Conservation (phyloP, 2,797 vertebrate species). For the Gadopsis bispinosus region DNA sequence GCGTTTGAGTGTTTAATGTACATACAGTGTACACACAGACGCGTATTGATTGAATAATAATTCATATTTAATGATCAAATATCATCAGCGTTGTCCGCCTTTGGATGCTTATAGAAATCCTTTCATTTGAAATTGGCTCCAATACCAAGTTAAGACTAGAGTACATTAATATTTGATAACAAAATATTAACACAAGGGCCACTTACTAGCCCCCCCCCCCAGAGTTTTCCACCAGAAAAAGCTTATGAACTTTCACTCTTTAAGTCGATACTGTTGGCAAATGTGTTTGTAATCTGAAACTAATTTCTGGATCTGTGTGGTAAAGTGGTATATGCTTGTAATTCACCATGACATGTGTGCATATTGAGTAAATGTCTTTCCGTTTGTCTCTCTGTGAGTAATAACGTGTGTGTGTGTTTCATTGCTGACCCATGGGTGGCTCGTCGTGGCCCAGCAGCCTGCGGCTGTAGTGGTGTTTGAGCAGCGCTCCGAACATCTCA, state of each 20-base stretch:
- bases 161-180: neutral
- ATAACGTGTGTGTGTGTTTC: conserved; percentile 18
- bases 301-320: neutral
- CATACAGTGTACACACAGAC: neutral
- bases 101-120: neutral
- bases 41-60: neutral
- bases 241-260: neutral
- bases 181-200: neutral
- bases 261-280: neutral
- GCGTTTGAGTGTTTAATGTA: conserved; percentile 26
- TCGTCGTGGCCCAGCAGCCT: conserved; percentile 74
- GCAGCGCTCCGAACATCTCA: conserved; percentile 81
- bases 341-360: neutral
- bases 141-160: neutral
- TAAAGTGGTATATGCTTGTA: neutral
- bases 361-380: neutral
- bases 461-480: conserved; percentile 85
- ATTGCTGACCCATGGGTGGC: conserved; percentile 82
- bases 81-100: neutral
- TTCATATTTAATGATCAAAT: neutral
- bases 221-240: neutral
- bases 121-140: conserved; percentile 1
- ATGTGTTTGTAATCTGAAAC: neutral
- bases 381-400: neutral
- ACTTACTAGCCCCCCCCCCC: neutral